These are phyloP conservation scores for Psittacula derbiana DNA, from an alignment of 2,797 vertebrate genomes.

Conservation along the genomic window DNA sequence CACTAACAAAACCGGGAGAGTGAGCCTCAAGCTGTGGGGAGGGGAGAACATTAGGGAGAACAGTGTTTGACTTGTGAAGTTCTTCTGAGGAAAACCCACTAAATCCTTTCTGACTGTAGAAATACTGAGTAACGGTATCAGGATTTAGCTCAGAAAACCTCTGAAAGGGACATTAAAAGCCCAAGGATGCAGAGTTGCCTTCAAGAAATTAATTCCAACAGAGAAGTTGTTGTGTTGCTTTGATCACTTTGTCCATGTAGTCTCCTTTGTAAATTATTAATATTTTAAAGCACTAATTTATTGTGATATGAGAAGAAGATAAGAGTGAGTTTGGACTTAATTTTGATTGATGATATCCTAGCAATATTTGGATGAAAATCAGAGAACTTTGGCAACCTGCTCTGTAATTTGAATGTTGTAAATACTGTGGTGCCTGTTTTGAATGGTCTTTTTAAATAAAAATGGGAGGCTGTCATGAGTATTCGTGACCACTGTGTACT, in stretches of 20 bases:
- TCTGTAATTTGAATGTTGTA: background rate
- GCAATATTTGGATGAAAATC: background rate
- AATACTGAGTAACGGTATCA: background rate
- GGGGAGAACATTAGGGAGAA: background rate
- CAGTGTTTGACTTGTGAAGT: background rate
- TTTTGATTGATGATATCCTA: background rate
- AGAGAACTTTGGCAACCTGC: background rate
- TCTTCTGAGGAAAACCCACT: background rate
- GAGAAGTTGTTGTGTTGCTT: background rate
- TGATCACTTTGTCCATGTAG: background rate
- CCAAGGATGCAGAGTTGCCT: background rate
- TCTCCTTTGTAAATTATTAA: background rate
- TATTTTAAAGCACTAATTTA: background rate
- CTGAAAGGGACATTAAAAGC: background rate
- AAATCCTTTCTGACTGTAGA: background rate
- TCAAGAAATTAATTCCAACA: background rate
- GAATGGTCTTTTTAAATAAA: constrained; percentile 11
- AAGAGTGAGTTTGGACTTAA: background rate
- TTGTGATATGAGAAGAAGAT: background rate
- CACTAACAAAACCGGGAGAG: background rate
- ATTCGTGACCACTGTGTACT: background rate
- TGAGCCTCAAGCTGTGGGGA: background rate
- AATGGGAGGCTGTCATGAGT: background rate
- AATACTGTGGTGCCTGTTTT: background rate
- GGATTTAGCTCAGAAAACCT: background rate